Conservation (phyloP, 2,797 vertebrate species). For the Falco columbarius region DNA sequence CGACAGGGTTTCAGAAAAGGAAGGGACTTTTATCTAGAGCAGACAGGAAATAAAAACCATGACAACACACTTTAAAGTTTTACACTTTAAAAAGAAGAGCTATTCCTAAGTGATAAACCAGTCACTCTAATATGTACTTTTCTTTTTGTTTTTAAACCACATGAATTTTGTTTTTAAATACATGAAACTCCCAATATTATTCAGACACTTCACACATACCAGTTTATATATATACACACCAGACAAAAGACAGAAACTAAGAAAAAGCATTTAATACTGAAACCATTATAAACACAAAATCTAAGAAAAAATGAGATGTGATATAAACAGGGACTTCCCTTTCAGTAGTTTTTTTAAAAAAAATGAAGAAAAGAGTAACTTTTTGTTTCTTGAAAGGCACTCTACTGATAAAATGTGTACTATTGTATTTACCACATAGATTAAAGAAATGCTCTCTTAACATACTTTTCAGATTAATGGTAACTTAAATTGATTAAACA, state of each 20-base stretch:
- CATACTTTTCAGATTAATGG: not conserved
- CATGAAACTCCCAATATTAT: not conserved
- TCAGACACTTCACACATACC: not conserved
- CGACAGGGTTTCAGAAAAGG: conserved; percentile 96
- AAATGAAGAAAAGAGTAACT: rapidly evolving
- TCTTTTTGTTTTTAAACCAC: not conserved
- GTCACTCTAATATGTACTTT: not conserved
- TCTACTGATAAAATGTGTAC: not conserved
- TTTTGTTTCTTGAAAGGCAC: not conserved
- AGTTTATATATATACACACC: not conserved
- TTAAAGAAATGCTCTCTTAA: not conserved
- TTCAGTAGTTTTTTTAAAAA: not conserved
- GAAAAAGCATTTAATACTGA: not conserved
- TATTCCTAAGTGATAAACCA: not conserved
- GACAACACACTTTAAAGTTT: not conserved
- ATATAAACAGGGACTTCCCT: not conserved
- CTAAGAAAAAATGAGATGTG: not conserved
- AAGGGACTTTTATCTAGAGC: conserved; percentile 94
- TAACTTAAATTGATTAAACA: not conserved
- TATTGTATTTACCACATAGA: not conserved
- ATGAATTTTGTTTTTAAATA: not conserved
- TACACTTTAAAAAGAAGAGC: not conserved
- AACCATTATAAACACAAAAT: not conserved
- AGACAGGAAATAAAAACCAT: not conserved
- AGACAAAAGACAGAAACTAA: not conserved